Base-by-base conservation (phyloP, 1,140 invertebrate species). In the Anoplolepis gracilipes region DNA sequence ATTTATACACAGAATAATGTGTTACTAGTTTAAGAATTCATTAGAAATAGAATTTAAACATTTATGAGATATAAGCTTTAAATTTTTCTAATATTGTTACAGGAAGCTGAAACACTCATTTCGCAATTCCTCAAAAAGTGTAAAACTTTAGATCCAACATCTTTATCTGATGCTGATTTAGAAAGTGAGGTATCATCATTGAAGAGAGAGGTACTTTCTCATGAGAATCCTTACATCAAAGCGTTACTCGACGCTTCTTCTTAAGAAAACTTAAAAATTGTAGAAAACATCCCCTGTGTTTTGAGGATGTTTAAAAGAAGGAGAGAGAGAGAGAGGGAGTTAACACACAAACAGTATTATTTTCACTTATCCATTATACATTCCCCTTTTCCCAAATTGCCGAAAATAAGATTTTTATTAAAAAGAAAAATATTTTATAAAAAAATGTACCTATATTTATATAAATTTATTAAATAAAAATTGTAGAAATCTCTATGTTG, bases 81-180 rank as follows among this genome's bases (percentile, higher is more conserved):
- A 84, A 33, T 69, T 16, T 57, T 75, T 85, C 78, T 87, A 87
- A 90, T 49, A 70, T 77, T 88, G 76, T 90, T 88, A 72, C 84
- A 95, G 94, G 95, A 96, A 89, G 96, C 96, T 19, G 95, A 96
- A 87, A 82, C 95, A 33, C 88, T 96, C 4, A 96, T 97, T 30
- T 85, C 93, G 11, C 92, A 96, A 1, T 96, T 96, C 91, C 88
- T 96, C 53, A 88, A 91, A 1, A 95, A 96, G 82, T 96, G 96
- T 84, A 96, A 96, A 87, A n/a, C 90, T 87, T 90, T 96, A 33
- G 88, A 93, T 72, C 86, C 93, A 19, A 42, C 8, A 10, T 92
- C 93, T 19, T 67, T 93, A 53, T 91, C 94, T 0, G 94, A 96
- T 69, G 93, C 95, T 8, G 93, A 94, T 19, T 85, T 96, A 75